phyloP scores from a whole-genome alignment of 2,113 vertebrate genomes.

The Rhea americana region DNA sequence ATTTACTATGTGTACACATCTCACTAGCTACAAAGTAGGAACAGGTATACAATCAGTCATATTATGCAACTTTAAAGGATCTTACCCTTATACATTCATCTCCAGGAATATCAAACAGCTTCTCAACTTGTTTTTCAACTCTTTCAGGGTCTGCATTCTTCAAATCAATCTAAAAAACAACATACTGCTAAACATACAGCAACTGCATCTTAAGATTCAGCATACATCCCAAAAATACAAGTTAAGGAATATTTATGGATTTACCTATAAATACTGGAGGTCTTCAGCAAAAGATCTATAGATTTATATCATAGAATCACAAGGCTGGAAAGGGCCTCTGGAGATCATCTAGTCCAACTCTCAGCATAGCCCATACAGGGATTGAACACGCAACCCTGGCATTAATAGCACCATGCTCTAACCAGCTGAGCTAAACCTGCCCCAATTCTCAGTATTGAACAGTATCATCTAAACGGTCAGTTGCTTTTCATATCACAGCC shows the following conservation, averaged over 20 bases:
- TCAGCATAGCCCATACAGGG: too few relatives aligned
- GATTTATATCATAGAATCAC: too few relatives aligned
- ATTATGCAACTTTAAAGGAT: not conserved
- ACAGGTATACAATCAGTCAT: not conserved
- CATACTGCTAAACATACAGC: not conserved
- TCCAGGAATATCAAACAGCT: constrained; percentile 91
- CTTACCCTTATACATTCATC: constrained; percentile 90
- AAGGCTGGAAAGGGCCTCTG: too few relatives aligned
- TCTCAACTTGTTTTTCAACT: constrained; percentile 94
- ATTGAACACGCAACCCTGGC: too few relatives aligned
- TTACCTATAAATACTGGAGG: not conserved
- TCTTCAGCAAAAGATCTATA: not conserved
- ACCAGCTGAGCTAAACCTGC: too few relatives aligned
- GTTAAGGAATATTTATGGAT: not conserved
- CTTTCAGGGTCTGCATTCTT: constrained; percentile 93
- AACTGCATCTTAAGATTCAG: not conserved
- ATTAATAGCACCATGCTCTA: too few relatives aligned
- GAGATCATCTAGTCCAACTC: too few relatives aligned
- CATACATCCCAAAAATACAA: not conserved
- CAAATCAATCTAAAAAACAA: constrained; percentile 89
- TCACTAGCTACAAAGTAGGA: not conserved
- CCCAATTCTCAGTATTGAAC: not conserved
- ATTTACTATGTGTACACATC: not conserved
- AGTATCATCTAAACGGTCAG: not conserved
- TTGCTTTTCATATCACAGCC: not conserved